These are phyloP conservation scores for Tor tambroides DNA, from an alignment of 2,113 vertebrate species.

Conservation along the genomic window DNA sequence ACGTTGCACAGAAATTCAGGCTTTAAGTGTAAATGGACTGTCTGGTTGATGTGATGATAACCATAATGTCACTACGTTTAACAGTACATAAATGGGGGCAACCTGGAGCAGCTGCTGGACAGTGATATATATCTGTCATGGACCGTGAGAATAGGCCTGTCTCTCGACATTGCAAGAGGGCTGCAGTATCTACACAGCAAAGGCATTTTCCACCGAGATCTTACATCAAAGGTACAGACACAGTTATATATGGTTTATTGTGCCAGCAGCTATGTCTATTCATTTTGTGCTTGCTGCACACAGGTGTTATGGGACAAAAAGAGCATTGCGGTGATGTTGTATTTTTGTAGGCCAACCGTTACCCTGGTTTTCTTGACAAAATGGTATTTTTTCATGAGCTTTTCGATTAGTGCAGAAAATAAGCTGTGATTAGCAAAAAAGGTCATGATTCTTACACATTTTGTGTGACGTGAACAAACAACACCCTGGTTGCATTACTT, in stretches of 20 bases:
- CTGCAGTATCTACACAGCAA: conserved; percentile 93
- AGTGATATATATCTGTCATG: conserved; percentile 87
- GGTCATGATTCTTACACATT: too few relatives aligned
- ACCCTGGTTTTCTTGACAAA: too few relatives aligned
- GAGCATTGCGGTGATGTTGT: too few relatives aligned
- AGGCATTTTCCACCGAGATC: conserved; percentile 94
- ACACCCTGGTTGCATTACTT: too few relatives aligned
- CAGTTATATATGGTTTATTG: neutral
- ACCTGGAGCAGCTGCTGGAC: conserved; percentile 94
- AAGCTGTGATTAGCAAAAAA: too few relatives aligned
- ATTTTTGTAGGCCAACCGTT: too few relatives aligned
- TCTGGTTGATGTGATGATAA: conserved; percentile 23
- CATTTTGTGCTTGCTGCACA: neutral
- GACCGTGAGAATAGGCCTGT: conserved; percentile 82
- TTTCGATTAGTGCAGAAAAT: too few relatives aligned
- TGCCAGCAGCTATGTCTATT: neutral
- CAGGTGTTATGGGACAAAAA: too few relatives aligned
- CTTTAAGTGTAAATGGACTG: neutral
- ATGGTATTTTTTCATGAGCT: too few relatives aligned
- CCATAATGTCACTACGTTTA: conserved; percentile 49
- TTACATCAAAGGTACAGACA: conserved; percentile 90
- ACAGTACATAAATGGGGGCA: conserved; percentile 95
- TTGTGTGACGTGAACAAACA: too few relatives aligned
- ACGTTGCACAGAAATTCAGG: neutral
- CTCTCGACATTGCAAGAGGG: conserved; percentile 86